Evolutionary conservation across 1,140 invertebrate species (phyloP).

Genomic region (Hypothenemus hampei): DNA sequence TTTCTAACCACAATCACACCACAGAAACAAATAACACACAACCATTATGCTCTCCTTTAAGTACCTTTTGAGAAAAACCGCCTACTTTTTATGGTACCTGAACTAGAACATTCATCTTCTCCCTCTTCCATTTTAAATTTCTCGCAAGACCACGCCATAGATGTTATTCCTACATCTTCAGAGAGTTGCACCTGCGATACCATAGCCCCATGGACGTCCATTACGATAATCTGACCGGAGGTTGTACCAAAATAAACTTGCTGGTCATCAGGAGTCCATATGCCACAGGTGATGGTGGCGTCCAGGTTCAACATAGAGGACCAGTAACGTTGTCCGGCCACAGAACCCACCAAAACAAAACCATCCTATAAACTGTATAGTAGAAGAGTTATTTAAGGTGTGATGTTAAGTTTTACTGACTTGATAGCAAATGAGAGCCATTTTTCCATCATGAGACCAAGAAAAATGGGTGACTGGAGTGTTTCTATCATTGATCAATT

Average conservation of each 20-base stretch:
- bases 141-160: slow-evolving; percentile 94
- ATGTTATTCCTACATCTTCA: slow-evolving; percentile 74
- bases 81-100: slow-evolving; percentile 30
- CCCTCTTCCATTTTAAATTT: slow-evolving; percentile 98
- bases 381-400: slow-evolving; percentile 5
- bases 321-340: slow-evolving; percentile 96
- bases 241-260: slow-evolving; percentile 96
- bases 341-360: slow-evolving; percentile 93
- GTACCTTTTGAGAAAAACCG: slow-evolving; percentile 24
- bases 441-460: slow-evolving; percentile 97
- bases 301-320: slow-evolving; percentile 94
- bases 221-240: slow-evolving; percentile 88
- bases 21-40: slow-evolving; percentile 5
- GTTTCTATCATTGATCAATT: slow-evolving; percentile 96
- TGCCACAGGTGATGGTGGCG: slow-evolving; percentile 89
- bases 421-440: slow-evolving; percentile 97
- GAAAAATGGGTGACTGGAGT: slow-evolving; percentile 95
- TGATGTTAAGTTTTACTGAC: slow-evolving; percentile 50
- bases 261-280: slow-evolving; percentile 97
- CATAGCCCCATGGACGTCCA: slow-evolving; percentile 94
- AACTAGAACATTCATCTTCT: slow-evolving; percentile 52
- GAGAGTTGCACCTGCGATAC: slow-evolving; percentile 83
- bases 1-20: background rate
- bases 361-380: slow-evolving; percentile 79
- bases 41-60: background rate